Evolutionary conservation across 2,113 vertebrate species (phyloP).

Genomic region (Halcyon senegalensis): DNA sequence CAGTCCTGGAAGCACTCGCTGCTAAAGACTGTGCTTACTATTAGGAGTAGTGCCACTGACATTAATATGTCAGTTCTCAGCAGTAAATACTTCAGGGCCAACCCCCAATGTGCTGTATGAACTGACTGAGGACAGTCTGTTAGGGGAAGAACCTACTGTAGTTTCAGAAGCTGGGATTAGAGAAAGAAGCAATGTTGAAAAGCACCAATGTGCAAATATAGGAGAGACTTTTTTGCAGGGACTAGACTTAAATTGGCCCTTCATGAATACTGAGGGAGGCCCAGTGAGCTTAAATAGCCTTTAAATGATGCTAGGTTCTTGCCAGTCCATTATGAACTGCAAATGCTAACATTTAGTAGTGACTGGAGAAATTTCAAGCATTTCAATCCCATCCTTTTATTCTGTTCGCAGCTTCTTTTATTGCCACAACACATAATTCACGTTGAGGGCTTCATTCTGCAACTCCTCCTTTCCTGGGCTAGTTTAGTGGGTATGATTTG

Average conservation of each 20-base stretch:
- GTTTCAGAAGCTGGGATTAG: background rate
- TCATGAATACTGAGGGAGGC: background rate
- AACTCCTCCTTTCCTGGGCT: background rate
- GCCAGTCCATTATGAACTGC: background rate
- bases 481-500: background rate
- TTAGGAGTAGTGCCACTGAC: background rate
- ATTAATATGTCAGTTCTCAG: background rate
- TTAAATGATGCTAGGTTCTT: background rate
- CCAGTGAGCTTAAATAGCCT: background rate
- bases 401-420: background rate
- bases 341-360: background rate
- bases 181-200: background rate
- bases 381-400: slow-evolving; percentile 21
- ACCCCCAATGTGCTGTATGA: background rate
- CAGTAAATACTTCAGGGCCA: background rate
- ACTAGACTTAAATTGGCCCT: background rate
- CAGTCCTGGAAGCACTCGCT: background rate
- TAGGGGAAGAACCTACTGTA: background rate
- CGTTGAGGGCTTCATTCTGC: background rate
- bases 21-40: background rate
- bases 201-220: background rate
- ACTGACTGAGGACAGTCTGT: background rate
- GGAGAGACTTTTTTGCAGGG: background rate
- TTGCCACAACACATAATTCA: background rate
- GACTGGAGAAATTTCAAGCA: background rate